These are phyloP conservation scores for Oenanthe oenanthe DNA, from an alignment of 2,113 vertebrate genomes.

Conservation along the genomic window DNA sequence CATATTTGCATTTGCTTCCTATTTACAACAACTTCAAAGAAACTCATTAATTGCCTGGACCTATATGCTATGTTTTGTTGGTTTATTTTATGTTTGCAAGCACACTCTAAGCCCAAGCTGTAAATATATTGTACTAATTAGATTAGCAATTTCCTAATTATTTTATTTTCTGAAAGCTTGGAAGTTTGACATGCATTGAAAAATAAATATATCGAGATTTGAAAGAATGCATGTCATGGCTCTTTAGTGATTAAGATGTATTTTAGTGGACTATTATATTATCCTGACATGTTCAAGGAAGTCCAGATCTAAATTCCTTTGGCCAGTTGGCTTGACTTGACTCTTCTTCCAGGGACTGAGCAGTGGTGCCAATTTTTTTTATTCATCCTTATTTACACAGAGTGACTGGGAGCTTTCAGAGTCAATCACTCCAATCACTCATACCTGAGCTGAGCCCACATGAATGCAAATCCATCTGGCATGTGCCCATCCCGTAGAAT, in stretches of 20 bases:
- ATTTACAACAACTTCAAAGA: neutral
- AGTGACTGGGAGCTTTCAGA: conserved; percentile 56
- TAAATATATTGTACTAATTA: neutral
- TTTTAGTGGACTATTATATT: neutral
- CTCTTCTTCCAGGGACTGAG: neutral
- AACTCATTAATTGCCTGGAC: neutral
- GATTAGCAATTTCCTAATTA: neutral
- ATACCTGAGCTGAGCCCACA: conserved; percentile 6
- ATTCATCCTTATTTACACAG: conserved; percentile 5
- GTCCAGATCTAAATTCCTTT: conserved; percentile 26
- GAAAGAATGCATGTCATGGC: neutral
- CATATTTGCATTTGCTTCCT: neutral
- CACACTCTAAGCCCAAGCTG: neutral
- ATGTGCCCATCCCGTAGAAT: neutral
- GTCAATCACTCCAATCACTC: conserved; percentile 17
- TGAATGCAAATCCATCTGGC: conserved; percentile 47
- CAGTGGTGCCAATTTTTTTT: neutral
- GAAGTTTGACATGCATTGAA: neutral
- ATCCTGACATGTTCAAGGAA: neutral
- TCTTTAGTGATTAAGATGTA: neutral
- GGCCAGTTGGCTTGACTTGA: neutral
- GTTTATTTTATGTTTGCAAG: neutral
- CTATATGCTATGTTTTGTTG: neutral
- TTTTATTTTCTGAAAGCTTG: neutral
- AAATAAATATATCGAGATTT: neutral